Base-by-base conservation (phyloP, 2,113 vertebrate genomes). In the Stictonetta naevosa region DNA sequence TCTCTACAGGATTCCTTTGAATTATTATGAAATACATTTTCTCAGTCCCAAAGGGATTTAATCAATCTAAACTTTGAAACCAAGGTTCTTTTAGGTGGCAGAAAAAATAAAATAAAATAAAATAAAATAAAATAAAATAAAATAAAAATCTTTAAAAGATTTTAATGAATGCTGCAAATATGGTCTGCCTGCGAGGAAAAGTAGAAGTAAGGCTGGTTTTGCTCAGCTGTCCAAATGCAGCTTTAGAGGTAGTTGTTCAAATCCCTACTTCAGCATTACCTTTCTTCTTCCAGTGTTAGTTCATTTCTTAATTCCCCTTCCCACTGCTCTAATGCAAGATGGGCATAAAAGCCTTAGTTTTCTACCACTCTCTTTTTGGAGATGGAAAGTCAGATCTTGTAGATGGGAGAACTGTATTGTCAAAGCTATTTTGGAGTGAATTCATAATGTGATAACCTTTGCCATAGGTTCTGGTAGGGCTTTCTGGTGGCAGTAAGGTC, bases 141-240 rank as follows among this genome's bases (percentile, higher is more conserved):
- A 46, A 62, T 68, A 77, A 78, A 82, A 34, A 3, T 58, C 1
- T 59, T 19, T 40, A 31, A 63, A 90, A 87, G 3, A 17, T 55
- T 72, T 79, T 56, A 29, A 31, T 40, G 18, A 82, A 71, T 2
- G 7, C 6, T 10, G 1, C 13, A 68, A 5, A 13, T n/a, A 75
- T 13, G 0, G 4, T 36, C 29, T 68, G 31, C 12, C 13, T 50
- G 25, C 0, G 0, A 82, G 25, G 50, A 78, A 55, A 71, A 13
- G 26, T 34, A 44, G 26, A 48, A 71, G 18, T 36, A 74, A 60
- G 28, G 44, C 25, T 44, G 5, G 13, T 69, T 83, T 84, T 62
- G 25, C 7, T 71, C 58, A 71, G 11, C 4, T 44, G 21, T 7
- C 52, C 28, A 72, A 22, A 69, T 33, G 8, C 25, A 59, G 2